These are phyloP conservation scores for Lutra lutra DNA, from an alignment of 2,797 vertebrate species.

Conservation along the genomic window DNA sequence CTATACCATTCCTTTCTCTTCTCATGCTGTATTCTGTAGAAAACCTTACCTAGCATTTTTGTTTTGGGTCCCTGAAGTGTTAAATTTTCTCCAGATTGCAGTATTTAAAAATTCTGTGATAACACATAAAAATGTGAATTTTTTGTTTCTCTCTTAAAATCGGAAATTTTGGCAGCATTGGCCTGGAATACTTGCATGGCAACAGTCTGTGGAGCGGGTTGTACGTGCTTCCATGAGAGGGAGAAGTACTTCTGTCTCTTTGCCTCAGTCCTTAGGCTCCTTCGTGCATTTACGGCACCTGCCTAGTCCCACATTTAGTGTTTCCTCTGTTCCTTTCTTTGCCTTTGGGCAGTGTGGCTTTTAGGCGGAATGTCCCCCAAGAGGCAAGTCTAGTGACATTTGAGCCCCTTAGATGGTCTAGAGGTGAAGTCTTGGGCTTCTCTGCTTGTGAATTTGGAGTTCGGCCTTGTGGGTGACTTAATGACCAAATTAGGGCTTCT, in stretches of 20 bases:
- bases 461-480: neutral
- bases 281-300: neutral
- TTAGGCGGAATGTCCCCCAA: neutral
- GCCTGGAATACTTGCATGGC: neutral
- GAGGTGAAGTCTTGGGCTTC: neutral
- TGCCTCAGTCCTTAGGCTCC: neutral
- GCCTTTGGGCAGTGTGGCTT: neutral
- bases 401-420: neutral
- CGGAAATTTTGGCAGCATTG: neutral
- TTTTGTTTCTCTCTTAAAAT: conserved; percentile 11
- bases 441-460: neutral
- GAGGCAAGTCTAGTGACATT: neutral
- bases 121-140: conserved; percentile 27
- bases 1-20: neutral
- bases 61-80: neutral
- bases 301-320: neutral
- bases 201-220: neutral
- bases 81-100: conserved; percentile 30
- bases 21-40: neutral
- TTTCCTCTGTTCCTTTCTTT: neutral
- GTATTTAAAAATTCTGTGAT: neutral
- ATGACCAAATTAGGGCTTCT: neutral
- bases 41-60: neutral
- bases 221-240: neutral
- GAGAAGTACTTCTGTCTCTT: too few species aligned